These are phyloP conservation scores for Drosophila pegasa DNA, from an alignment of 2,888 invertebrate species.

Conservation along the genomic window DNA sequence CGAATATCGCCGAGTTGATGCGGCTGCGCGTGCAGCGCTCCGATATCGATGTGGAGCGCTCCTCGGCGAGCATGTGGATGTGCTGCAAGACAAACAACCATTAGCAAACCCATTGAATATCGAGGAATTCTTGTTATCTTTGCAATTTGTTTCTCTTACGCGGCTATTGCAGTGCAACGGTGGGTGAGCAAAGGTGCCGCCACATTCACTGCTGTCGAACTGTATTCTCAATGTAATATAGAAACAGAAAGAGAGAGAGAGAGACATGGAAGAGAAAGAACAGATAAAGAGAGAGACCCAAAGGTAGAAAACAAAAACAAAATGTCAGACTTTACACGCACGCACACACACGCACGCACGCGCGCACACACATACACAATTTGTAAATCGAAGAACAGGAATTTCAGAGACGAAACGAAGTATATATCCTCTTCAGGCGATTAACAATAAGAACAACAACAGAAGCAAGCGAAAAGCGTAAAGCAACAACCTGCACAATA, in stretches of 20 bases:
- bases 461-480: conserved; percentile 42
- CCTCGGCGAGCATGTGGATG: conserved; percentile 90
- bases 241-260: conserved; percentile 30
- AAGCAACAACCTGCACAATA: conserved; percentile 49
- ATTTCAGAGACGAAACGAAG: conserved; percentile 29
- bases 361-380: conserved; percentile 9
- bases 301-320: conserved; percentile 21
- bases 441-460: conserved; percentile 32
- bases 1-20: conserved; percentile 94
- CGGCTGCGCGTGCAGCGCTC: conserved; percentile 89
- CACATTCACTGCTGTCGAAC: conserved; percentile 84
- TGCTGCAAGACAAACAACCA: conserved; percentile 86
- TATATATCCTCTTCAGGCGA: conserved; percentile 32
- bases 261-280: conserved; percentile 51
- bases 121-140: conserved; percentile 13
- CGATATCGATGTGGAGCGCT: conserved; percentile 88
- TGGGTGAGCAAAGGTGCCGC: conserved; percentile 78
- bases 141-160: conserved; percentile 71
- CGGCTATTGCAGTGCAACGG: conserved; percentile 83
- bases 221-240: conserved; percentile 65
- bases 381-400: conserved; percentile 18
- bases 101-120: conserved; percentile 34
- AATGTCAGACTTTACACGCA: conserved; percentile 32
- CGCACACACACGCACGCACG: conserved; percentile 1
- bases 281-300: conserved; percentile 48